phyloP scores from a whole-genome alignment of 2,888 invertebrate species.

The Coenonympha arcania region DNA sequence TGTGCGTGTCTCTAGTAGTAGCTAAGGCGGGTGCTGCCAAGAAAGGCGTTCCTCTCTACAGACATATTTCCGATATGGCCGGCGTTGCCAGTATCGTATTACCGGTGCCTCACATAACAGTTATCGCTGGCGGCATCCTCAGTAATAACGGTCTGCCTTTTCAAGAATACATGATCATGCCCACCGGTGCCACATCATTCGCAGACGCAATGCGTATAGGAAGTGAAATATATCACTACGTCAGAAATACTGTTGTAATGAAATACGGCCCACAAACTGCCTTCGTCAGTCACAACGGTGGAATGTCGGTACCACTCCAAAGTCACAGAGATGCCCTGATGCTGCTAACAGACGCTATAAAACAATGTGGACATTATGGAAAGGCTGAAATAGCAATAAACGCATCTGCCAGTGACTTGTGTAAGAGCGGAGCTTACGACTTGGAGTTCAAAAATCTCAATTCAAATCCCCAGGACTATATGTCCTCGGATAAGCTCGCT shows the following conservation, averaged over 20 bases:
- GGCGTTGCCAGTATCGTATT: constrained; percentile 90
- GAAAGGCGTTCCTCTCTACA: constrained; percentile 88
- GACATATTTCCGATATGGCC: constrained; percentile 96
- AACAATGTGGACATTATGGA: constrained; percentile 93
- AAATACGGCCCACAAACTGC: constrained; percentile 93
- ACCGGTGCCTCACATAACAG: constrained; percentile 97
- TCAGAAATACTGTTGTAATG: constrained; percentile 90
- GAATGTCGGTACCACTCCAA: constrained; percentile 96
- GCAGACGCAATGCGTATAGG: constrained; percentile 98
- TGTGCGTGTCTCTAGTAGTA: constrained; percentile 95
- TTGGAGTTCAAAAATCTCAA: constrained; percentile 97
- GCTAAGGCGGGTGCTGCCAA: constrained; percentile 98
- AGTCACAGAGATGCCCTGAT: constrained; percentile 93
- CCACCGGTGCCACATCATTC: constrained; percentile 92
- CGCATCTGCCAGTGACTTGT: constrained; percentile 96
- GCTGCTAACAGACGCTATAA: constrained; percentile 89
- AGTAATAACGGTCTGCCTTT: constrained; percentile 96
- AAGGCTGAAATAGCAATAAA: constrained; percentile 96
- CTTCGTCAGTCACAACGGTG: constrained; percentile 97
- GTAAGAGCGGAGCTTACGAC: constrained; percentile 89
- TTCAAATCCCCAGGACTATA: constrained; percentile 86
- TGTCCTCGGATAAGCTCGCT: constrained; percentile 86
- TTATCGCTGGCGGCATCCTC: constrained; percentile 97
- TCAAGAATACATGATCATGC: constrained; percentile 96
- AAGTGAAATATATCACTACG: constrained; percentile 93